Base-by-base conservation (phyloP, 2,888 invertebrate genomes). In the Euspilapteryx auroguttella region DNA sequence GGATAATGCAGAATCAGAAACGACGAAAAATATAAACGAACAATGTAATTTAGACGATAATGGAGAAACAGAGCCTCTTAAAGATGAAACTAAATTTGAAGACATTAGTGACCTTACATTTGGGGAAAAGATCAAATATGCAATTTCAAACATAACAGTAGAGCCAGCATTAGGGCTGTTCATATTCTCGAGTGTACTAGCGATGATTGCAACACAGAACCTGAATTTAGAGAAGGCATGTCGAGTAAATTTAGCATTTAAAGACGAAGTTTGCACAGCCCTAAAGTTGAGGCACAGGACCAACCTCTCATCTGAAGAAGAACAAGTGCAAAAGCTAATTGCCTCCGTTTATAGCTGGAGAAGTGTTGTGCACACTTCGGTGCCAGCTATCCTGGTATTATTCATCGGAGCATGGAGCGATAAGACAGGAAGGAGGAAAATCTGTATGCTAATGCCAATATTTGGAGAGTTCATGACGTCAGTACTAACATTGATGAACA, bases 201-300 rank as follows among this genome's bases (percentile, higher is more conserved):
- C 88, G 0, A 81, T 83, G 42, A 49, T 91, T 37, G 89, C 89
- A 17, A 87, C 88, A 5, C 90, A 90, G 55, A 91, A 91, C 59
- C 63, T 91, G 23, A 89, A 89, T 55, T 69, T 91, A 44, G 91
- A 91, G 47, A 91, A 91, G 55, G 91, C 91, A 1, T 92, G 91
- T 43, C 66, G 88, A 23, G 90, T 91, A 1, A 91, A 91, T 49
- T 66, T 90, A 38, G 78, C 64, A 1, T 89, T 86, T 40, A 73
- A 81, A 0, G 80, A 82, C 27, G 77, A 78, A 24, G 80, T 89
- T 1, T 92, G 91, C 47, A 82, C 82, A 34, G 86, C 87, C 1
- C 55, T 91, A 12, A 80, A 84, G 1, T 69, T 79, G 1, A 75
- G 90, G 27, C 80, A 85, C 40, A 86, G 87, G 2, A 81, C 78